A percentile compares a stretch with the other conserved stretches of the same genome.
Conservation (phyloP, 1,140 invertebrate genomes). For the Oppia nitens region DNA sequence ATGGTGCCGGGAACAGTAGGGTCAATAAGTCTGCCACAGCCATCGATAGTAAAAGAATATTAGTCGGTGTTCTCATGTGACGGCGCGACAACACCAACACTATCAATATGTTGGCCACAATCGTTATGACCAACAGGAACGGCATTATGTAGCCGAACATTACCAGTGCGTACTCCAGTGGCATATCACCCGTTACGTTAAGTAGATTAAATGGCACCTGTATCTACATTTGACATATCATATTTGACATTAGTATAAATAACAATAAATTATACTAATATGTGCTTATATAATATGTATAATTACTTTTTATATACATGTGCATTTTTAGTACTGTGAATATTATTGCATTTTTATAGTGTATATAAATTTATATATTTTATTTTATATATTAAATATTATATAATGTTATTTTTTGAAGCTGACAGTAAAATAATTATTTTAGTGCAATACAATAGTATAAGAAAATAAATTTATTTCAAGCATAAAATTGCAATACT, state of each 20-base stretch:
- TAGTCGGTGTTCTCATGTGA: slow-evolving; percentile 49
- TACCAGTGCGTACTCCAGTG: slow-evolving; percentile 22
- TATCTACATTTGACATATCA: too few relatives aligned
- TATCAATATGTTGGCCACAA: slow-evolving; percentile 13
- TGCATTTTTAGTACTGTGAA: too few relatives aligned
- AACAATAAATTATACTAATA: not conserved
- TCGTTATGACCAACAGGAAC: slow-evolving; percentile 63
- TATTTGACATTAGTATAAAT: not conserved
- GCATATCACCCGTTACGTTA: slow-evolving; percentile 6
- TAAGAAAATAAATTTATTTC: too few relatives aligned
- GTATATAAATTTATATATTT: not conserved
- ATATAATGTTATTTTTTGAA: too few relatives aligned
- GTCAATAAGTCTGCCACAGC: slow-evolving; percentile 83
- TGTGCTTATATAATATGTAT: not conserved
- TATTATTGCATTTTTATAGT: too few relatives aligned
- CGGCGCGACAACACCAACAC: slow-evolving; percentile 32
- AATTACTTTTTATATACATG: not conserved
- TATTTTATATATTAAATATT: not conserved
- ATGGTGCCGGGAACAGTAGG: slow-evolving; percentile 65
- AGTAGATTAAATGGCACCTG: not conserved
- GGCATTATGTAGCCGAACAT: slow-evolving; percentile 61
- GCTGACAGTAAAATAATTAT: too few relatives aligned
- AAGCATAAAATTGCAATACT: too few relatives aligned
- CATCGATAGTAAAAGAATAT: slow-evolving; percentile 55
- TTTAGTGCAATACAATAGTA: too few relatives aligned